These are phyloP conservation scores for Brachypteracias leptosomus DNA, from an alignment of 2,113 vertebrate species.

Conservation along the genomic window DNA sequence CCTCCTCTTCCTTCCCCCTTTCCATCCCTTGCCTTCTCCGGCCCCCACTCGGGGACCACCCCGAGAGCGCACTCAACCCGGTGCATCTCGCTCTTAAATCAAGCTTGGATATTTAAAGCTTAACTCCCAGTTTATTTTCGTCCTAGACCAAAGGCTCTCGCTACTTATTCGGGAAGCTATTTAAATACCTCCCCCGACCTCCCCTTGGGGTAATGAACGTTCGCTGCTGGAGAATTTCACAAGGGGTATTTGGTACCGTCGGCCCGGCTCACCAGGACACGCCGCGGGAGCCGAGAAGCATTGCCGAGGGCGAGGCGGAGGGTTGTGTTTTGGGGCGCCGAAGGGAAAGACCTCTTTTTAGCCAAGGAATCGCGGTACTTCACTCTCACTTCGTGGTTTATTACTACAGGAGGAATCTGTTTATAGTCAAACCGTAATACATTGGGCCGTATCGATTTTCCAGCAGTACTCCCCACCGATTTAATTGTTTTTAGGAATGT, in stretches of 20 bases:
- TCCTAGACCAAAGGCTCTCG: slow-evolving; percentile 8
- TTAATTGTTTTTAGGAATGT: slow-evolving; percentile 65
- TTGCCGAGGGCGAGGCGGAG: background rate
- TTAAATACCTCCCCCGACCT: background rate
- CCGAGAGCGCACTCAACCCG: background rate
- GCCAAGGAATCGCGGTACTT: slow-evolving; percentile 3
- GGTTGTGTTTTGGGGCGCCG: background rate
- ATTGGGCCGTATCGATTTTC: slow-evolving; percentile 48
- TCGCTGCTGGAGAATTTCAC: background rate
- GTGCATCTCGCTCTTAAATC: slow-evolving; percentile 28
- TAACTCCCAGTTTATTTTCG: slow-evolving; percentile 56
- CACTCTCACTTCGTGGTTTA: slow-evolving; percentile 45
- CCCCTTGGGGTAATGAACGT: background rate
- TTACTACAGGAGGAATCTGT: slow-evolving; percentile 39
- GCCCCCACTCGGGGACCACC: background rate
- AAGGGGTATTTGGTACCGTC: background rate
- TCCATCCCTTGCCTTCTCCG: background rate
- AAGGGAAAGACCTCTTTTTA: background rate
- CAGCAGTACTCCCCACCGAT: slow-evolving; percentile 46
- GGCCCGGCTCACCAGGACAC: background rate
- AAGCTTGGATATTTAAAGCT: slow-evolving; percentile 49
- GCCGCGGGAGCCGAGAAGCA: background rate
- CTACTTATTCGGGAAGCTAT: slow-evolving; percentile 44
- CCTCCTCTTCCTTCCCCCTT: background rate
- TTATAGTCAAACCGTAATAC: slow-evolving; percentile 45